phyloP scores from a whole-genome alignment of 2,113 vertebrate species.

The Ginglymostoma cirratum region DNA sequence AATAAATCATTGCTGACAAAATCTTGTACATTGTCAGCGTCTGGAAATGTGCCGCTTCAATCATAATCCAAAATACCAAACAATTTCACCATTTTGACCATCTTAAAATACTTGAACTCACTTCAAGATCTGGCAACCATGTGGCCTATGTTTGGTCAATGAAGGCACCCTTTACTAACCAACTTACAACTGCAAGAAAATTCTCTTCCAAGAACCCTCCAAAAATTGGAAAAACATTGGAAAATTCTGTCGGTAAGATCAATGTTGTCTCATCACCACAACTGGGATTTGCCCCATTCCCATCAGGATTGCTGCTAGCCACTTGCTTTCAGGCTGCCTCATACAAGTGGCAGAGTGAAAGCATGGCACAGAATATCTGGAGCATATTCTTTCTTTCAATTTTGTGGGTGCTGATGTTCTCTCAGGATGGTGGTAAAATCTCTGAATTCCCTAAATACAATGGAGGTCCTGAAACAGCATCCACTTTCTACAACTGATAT shows the following conservation, averaged over 20 bases:
- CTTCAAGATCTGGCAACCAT: neutral
- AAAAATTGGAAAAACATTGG: neutral
- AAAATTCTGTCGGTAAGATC: neutral
- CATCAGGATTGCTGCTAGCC: neutral
- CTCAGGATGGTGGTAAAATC: neutral
- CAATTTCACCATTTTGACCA: neutral
- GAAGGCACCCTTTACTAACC: neutral
- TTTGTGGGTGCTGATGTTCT: neutral
- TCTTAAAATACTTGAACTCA: too few relatives aligned
- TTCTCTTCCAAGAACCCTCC: neutral
- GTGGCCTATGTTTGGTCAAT: neutral
- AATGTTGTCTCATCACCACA: neutral
- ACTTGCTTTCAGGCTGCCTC: neutral
- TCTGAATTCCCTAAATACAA: neutral
- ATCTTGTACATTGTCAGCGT: neutral
- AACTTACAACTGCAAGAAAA: neutral
- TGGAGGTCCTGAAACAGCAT: neutral
- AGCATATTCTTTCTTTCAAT: neutral
- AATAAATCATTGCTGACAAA: neutral
- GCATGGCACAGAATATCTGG: neutral
- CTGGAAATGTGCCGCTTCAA: neutral
- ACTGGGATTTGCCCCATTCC: neutral
- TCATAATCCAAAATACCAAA: neutral
- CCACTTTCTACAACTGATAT: neutral
- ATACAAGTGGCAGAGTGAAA: neutral